A percentile compares a stretch with the other conserved stretches of the same genome.
phyloP scores from a whole-genome alignment of 2,888 invertebrate genomes.

The Meiosimyza platycephala region DNA sequence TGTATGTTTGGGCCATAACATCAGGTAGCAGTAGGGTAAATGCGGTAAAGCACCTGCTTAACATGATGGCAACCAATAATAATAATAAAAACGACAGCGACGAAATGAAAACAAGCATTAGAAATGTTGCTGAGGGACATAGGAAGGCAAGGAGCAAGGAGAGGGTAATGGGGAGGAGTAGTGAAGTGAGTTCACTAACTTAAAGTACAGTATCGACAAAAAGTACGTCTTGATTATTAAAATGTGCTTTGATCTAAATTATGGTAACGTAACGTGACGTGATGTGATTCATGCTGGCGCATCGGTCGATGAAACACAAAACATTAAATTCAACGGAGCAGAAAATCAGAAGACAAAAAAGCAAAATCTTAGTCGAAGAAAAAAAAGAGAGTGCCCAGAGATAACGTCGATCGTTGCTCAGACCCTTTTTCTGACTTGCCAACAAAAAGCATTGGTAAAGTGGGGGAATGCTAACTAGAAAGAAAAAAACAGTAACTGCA shows the following conservation, averaged over 20 bases:
- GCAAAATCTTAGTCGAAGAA: conserved; percentile 19
- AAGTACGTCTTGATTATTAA: conserved; percentile 36
- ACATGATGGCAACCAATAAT: neutral
- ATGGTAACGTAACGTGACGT: conserved; percentile 32
- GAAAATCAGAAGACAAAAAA: conserved; percentile 60
- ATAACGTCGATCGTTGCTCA: neutral
- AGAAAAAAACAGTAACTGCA: no score
- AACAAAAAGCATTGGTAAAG: no score
- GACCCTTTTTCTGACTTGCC: no score
- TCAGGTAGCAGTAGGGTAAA: neutral
- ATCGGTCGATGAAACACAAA: conserved; percentile 51
- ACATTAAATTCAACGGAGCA: conserved; percentile 61
- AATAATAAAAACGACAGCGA: conserved; percentile 4
- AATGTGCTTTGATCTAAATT: conserved; percentile 34
- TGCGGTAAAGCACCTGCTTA: conserved; percentile 19
- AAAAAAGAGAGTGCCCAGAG: neutral
- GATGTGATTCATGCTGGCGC: conserved; percentile 32
- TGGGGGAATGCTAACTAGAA: no score
- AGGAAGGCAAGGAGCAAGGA: neutral
- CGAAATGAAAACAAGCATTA: conserved; percentile 22
- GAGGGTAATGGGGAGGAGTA: no score
- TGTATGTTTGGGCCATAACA: conserved; percentile 8
- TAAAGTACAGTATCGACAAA: conserved; percentile 52
- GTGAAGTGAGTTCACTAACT: neutral
- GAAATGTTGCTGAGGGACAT: conserved; percentile 13